Base-by-base conservation (phyloP, 2,888 invertebrate genomes). In the Spodoptera littoralis region DNA sequence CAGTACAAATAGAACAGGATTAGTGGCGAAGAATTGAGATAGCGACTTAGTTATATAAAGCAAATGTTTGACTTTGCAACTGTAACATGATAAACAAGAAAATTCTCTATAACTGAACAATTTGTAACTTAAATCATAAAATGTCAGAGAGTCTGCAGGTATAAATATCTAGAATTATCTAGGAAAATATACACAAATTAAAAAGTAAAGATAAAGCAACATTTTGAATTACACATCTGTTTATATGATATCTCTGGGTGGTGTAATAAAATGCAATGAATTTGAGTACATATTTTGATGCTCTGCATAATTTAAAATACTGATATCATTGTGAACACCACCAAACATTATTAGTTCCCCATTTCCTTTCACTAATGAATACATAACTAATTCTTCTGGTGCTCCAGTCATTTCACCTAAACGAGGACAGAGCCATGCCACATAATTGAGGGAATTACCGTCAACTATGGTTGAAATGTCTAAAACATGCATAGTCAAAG, bases 291-390 rank as follows among this genome's bases (percentile, higher is more conserved):
- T 96, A 77, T 88, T 90, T 83, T 92, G 92, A 84, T 96, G 96
- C 78, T 96, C 96, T 70, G 92, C 85, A 70, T 90, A 91, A 83
- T 96, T 96, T 69, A 96, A 89, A 68, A 96, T 95, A 69, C 95
- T 95, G 62, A 96, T 95, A 87, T 97, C 97, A 88, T 98, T 98
- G 81, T 97, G 97, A 75, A 99, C 98, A 63, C 99, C 99, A n/a
- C 99, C 99, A 94, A 99, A 99, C 95, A 99, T 97, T 58, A 99
- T 97, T 36, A 99, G 91, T 94, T 99, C 99, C 11, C 98, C 98
- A 85, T 98, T 97, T 12, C 98, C 99, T 73, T 97, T 96, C 5
- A 98, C 97, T 79, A 99, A 95, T 42, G 98, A 97, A 87, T 99
- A 99, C 82, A 99, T 96, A 75, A 99, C 97, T 53, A 98, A 96